A percentile compares a stretch with the other conserved stretches of the same genome.
Evolutionary conservation across 37 sponge, comb jelly and placozoan genomes (phyloP).

Genomic region (Ephydatia muelleri): DNA sequence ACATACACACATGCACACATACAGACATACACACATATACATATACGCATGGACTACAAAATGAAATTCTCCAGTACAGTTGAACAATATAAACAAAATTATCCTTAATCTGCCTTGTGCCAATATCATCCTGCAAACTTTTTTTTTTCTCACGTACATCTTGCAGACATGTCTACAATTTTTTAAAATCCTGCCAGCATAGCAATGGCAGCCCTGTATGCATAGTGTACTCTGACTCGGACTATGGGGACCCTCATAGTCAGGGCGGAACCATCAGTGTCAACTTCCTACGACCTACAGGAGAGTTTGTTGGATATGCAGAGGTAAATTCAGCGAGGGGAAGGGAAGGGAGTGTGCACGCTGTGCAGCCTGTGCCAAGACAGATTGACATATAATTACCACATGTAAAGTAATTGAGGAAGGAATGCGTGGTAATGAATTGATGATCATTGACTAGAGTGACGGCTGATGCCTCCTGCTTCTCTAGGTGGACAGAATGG

Average conservation of each 20-base stretch:
- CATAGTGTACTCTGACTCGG: constrained; percentile 53
- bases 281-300: constrained; percentile 73
- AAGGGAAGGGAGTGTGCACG: too few relatives aligned
- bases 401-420: background rate
- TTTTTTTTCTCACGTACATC: background rate
- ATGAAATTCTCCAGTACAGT: too few relatives aligned
- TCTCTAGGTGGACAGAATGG: constrained; percentile 73
- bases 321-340: too few relatives aligned
- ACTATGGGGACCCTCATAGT: constrained; percentile 22
- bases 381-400: too few relatives aligned
- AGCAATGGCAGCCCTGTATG: constrained; percentile 68
- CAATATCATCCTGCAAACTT: background rate
- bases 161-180: constrained; percentile 24
- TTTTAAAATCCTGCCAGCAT: constrained; percentile 46
- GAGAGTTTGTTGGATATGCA: constrained; percentile 74
- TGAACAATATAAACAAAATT: too few relatives aligned
- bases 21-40: background rate
- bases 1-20: too few relatives aligned
- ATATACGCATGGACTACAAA: background rate
- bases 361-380: too few relatives aligned
- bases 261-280: constrained; percentile 89
- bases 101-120: background rate
- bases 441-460: too few relatives aligned
- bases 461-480: background rate
- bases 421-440: too few relatives aligned